Percentiles rank a stretch among this genome's conserved stretches.
phyloP scores from a whole-genome alignment of 2,888 invertebrate species.

The Nezara viridula region DNA sequence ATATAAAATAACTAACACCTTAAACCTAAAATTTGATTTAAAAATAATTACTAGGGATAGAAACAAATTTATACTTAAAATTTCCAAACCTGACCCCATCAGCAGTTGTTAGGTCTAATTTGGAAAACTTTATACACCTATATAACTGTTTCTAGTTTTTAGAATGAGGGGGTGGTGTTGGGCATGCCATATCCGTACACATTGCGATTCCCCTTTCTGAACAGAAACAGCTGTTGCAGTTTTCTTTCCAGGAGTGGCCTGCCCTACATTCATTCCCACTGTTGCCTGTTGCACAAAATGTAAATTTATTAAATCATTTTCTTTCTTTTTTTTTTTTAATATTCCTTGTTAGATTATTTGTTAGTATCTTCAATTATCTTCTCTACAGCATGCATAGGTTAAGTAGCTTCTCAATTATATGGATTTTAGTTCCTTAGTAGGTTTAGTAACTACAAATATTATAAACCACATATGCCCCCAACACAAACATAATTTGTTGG shows the following conservation, averaged over 20 bases:
- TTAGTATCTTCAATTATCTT: constrained; percentile 47
- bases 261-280: constrained; percentile 55
- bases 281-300: constrained; percentile 48
- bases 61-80: neutral
- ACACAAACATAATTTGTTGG: constrained; percentile 20
- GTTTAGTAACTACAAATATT: constrained; percentile 32
- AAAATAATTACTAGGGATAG: neutral
- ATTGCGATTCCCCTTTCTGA: constrained; percentile 55
- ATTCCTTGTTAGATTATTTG: constrained; percentile 28
- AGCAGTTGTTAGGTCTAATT: constrained; percentile 21
- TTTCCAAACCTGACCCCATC: constrained; percentile 22
- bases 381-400: constrained; percentile 43
- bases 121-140: neutral
- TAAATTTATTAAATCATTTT: constrained; percentile 43
- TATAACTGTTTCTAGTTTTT: constrained; percentile 4
- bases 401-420: constrained; percentile 1
- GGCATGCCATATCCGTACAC: constrained; percentile 52
- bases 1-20: neutral
- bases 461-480: constrained; percentile 8
- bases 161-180: constrained; percentile 29
- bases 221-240: constrained; percentile 58
- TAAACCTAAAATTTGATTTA: neutral
- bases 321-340: constrained; percentile 16
- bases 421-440: constrained; percentile 31
- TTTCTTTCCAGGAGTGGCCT: constrained; percentile 53